Base-by-base conservation (phyloP, 2,888 invertebrate species). In the Meiosimyza decipiens region DNA sequence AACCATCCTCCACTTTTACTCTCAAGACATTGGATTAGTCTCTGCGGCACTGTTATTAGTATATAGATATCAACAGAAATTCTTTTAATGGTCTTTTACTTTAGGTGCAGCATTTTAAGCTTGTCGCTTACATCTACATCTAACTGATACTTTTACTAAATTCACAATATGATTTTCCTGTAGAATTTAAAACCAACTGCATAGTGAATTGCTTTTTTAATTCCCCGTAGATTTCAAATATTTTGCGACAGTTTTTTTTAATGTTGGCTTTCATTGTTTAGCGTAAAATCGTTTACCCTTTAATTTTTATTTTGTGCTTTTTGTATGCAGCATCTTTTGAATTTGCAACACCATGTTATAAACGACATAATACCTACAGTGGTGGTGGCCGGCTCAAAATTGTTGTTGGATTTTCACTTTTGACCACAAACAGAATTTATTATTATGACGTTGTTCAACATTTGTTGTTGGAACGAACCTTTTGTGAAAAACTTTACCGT, bases 401-500 rank as follows among this genome's bases (percentile, higher is more conserved):
- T 67, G 67, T 59, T 59, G 33, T 51, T n/a, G 50, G 60, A 22
- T 69, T 69, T 64, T 59, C 40, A 52, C n/a, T 12, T 67, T 50
- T 69, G 49, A 40, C 51, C 50, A 16, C 59, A 22, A 59, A 60
- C 50, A n/a, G 59, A 69, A 69, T 69, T 69, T 69, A 59, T 69
- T 60, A 57, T 60, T 59, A 40, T 40, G 3, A 40, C 40, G 40
- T 40, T 40, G 40, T 50, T 22, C 50, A 22, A 51, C 16, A 49
- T 59, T 69, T 15, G 28, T 28, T 6, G 40, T 60, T 69, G 59
- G n/a, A n/a, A 65, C 18, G 51, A 22, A 28, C 28, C 64, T 11
- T 63, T 63, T 63, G 63, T 55, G 16, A 9, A 28, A 47, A 16
- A 12, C 63, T 63, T 63, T 40, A 40, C 40, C 40, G 40, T 40